These are phyloP conservation scores for Pseudomyrmex flavicornis DNA, from an alignment of 1,140 invertebrate species.

Conservation along the genomic window DNA sequence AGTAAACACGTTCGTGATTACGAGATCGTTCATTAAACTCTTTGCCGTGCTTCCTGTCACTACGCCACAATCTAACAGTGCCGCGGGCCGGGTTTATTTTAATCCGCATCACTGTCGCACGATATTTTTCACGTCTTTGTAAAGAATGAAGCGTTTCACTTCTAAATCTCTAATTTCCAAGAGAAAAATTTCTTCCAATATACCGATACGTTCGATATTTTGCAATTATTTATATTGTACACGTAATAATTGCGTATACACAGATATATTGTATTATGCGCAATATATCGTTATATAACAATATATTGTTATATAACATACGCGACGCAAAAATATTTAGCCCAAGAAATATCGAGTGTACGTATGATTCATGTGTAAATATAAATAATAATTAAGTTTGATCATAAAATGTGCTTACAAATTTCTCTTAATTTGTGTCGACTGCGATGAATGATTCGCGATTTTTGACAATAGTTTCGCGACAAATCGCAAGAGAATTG, in stretches of 20 bases:
- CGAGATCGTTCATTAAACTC: constrained; percentile 48
- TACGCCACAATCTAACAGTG: constrained; percentile 16
- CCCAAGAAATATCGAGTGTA: neutral
- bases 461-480: constrained; percentile 2
- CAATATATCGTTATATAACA: neutral
- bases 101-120: neutral
- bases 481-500: constrained; percentile 3
- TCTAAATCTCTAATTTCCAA: too few relatives aligned
- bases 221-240: too few relatives aligned
- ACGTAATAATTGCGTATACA: too few relatives aligned
- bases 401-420: neutral
- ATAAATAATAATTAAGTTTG: neutral
- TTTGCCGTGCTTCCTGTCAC: constrained; percentile 28
- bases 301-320: neutral
- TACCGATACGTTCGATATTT: too few relatives aligned
- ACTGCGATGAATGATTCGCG: neutral
- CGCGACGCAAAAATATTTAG: neutral
- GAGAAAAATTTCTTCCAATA: too few relatives aligned
- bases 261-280: too few relatives aligned
- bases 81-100: constrained; percentile 27
- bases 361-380: neutral
- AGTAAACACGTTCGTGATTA: constrained; percentile 17
- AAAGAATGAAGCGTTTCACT: too few relatives aligned
- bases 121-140: neutral
- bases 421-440: too few relatives aligned